These are phyloP conservation scores for Pseudochirops cupreus DNA, from an alignment of 2,797 vertebrate genomes.

Conservation along the genomic window DNA sequence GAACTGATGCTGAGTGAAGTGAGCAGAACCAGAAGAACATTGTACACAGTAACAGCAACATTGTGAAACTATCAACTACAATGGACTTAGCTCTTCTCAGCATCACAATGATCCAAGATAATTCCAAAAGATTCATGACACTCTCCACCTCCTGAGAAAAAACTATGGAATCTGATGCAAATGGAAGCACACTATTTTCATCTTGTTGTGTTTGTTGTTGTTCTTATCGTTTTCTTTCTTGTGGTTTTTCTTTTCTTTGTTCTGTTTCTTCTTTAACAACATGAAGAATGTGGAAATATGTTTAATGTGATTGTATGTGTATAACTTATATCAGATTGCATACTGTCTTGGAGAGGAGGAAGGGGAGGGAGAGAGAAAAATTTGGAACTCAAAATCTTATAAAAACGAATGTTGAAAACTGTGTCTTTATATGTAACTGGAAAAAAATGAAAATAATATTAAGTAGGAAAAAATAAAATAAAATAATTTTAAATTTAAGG, in stretches of 20 bases:
- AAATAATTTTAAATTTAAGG: neutral
- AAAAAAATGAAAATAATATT: neutral
- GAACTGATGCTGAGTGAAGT: neutral
- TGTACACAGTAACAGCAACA: neutral
- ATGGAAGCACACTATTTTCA: neutral
- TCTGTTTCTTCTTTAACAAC: neutral
- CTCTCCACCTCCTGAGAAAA: neutral
- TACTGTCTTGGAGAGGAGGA: neutral
- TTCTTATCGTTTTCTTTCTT: neutral
- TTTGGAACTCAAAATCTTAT: neutral
- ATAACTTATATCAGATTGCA: neutral
- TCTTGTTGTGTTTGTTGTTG: neutral
- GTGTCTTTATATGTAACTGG: neutral
- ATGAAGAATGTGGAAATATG: neutral
- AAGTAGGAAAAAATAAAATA: neutral
- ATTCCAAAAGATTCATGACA: neutral
- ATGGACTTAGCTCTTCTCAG: neutral
- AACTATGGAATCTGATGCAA: neutral
- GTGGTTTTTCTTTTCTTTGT: neutral
- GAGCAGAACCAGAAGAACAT: neutral
- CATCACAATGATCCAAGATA: neutral
- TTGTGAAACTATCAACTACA: neutral
- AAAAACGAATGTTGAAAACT: neutral
- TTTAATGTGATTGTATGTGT: neutral
- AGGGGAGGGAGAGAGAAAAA: neutral